Conservation (phyloP, 2,113 vertebrate species). For the Puma concolor region DNA sequence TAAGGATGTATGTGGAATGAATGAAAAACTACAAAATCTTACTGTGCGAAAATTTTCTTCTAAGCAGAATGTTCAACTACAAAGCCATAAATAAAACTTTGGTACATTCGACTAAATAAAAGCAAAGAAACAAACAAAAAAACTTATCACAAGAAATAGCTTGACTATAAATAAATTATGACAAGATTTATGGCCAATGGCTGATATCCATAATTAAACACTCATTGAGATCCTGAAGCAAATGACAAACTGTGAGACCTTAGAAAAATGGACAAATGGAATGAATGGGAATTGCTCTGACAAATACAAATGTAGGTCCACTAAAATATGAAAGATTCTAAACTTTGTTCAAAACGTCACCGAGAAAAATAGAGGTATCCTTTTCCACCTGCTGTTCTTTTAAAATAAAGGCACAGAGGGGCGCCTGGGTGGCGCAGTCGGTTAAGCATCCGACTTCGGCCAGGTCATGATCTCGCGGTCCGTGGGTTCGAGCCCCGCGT, state of each 20-base stretch:
- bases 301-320: neutral
- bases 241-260: neutral
- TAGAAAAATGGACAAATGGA: neutral
- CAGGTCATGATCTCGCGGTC: no score
- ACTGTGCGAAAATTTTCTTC: neutral
- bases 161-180: neutral
- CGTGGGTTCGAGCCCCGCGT: no score
- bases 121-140: neutral
- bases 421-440: no score
- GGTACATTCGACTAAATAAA: conserved; percentile 43
- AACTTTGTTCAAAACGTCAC: neutral
- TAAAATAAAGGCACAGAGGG: neutral
- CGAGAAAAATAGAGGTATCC: neutral
- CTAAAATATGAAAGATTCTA: neutral
- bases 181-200: neutral
- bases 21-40: neutral
- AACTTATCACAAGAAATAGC: neutral
- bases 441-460: no score
- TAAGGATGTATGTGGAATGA: neutral
- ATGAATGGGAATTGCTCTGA: neutral
- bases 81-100: neutral
- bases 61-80: neutral
- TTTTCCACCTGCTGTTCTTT: neutral
- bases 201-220: neutral
- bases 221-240: neutral